Conservation (phyloP, 2,113 vertebrate genomes). For the Illadopsis cleaveri region DNA sequence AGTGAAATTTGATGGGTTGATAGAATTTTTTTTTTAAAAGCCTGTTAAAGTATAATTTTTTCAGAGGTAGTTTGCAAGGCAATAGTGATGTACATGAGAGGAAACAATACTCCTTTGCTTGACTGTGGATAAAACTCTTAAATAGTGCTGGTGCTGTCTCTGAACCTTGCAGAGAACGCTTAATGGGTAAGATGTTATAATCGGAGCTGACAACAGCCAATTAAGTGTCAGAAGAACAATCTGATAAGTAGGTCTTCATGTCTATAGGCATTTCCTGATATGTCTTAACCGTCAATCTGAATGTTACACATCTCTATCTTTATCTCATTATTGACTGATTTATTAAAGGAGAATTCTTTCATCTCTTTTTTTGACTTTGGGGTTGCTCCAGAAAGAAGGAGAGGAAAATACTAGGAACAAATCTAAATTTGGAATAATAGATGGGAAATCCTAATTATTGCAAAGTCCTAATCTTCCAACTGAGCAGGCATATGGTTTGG, state of each 20-base stretch:
- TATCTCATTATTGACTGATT: constrained; percentile 48
- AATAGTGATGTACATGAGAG: background rate
- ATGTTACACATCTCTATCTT: constrained; percentile 63
- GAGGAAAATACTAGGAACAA: background rate
- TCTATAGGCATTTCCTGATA: constrained; percentile 65
- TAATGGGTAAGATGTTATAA: constrained; percentile 46
- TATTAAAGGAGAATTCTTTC: constrained; percentile 28
- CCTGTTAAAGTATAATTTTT: background rate
- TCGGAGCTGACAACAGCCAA: constrained; percentile 41
- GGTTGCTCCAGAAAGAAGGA: constrained; percentile 19
- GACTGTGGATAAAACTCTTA: constrained; percentile 10
- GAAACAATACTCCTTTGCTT: background rate
- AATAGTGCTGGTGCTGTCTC: constrained; percentile 1
- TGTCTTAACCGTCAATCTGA: constrained; percentile 64
- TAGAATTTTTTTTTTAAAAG: background rate
- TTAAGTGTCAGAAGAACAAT: constrained; percentile 69
- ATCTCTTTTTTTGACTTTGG: constrained; percentile 2
- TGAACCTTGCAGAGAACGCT: background rate
- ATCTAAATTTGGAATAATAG: constrained; percentile 50
- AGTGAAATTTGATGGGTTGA: background rate
- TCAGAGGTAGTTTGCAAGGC: constrained; percentile 38
- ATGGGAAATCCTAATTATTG: constrained; percentile 20
- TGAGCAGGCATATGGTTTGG: background rate
- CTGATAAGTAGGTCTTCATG: constrained; percentile 57
- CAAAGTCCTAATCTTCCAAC: constrained; percentile 15